Conservation (phyloP, 2,888 invertebrate genomes). For the Schizaphis graminum region DNA sequence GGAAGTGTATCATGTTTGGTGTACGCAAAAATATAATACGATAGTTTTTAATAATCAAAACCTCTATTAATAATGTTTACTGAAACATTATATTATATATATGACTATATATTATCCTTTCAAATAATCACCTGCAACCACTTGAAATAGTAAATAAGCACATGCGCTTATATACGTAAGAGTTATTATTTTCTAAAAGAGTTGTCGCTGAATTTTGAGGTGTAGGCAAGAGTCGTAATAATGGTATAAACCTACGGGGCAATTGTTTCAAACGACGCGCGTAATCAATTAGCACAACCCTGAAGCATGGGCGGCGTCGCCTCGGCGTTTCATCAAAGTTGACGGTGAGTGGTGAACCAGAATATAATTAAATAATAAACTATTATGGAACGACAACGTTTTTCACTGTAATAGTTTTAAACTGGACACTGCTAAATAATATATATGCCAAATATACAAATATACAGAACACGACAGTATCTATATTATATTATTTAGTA, state of each 20-base stretch:
- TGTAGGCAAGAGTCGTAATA: not conserved
- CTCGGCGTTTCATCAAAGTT: conserved; percentile 7
- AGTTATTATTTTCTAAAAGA: not conserved
- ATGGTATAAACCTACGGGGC: not conserved
- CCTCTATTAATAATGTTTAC: too few species aligned
- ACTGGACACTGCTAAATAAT: not conserved
- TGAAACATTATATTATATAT: too few species aligned
- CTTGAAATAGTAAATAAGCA: too few species aligned
- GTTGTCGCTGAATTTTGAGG: not conserved
- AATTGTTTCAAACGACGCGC: not conserved
- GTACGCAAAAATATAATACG: too few species aligned
- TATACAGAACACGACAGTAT: not conserved
- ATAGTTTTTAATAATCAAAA: too few species aligned
- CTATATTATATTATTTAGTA: not conserved
- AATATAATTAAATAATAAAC: not conserved
- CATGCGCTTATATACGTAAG: too few species aligned
- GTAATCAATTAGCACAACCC: conserved; percentile 27
- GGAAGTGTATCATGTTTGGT: too few species aligned
- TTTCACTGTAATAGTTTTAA: not conserved
- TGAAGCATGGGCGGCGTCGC: conserved; percentile 44
- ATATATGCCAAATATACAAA: not conserved
- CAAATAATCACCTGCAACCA: too few species aligned
- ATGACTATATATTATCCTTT: too few species aligned
- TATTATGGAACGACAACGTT: not conserved
- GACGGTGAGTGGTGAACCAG: not conserved